Evolutionary conservation across 2,888 invertebrate genomes (phyloP), one percentile per base, ranked within the genome.

Genomic region (Notodonta dromedarius): DNA sequence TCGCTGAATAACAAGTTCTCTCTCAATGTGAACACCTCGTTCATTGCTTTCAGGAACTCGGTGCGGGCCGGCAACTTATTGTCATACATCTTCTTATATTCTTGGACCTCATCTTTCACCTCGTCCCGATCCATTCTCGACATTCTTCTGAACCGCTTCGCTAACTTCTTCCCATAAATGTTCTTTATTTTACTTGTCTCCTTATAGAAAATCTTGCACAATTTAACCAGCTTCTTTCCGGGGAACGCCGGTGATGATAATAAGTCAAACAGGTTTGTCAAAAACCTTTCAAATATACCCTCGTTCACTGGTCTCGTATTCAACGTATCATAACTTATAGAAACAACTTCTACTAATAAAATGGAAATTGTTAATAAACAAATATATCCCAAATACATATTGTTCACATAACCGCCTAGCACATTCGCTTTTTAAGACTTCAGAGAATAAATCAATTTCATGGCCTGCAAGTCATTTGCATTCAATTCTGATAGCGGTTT

Each of bases 221-320:
- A 87, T 56, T 64, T 79, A 14, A 60, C 60, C 2, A 90, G 54
- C 42, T 75, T 80, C 61, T 67, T 76, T 42, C 72, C 79, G 5
- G 82, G 75, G 58, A 84, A 83, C 5, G 59, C 62, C 2, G 63
- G 75, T 4, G 79, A 44, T 7, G 56, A 72, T 42, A 90, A 51
- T 12, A 84, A 50, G 46, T 81, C 73, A 1, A 90, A 61, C 9
- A 83, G 70, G 8, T 73, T 72, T 42, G 67, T 74, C 39, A 91
- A n/a, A 71, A 91, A 90, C 12, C 55, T 74, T 62, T 76, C 81
- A 57, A 91, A 91, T 48, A 86, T 82, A 6, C 79, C 83, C 51
- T 80, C 54, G 48, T 58, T 40, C 39, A 39, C 12, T 14, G 11
- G 24, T n/a, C 7, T 35, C 4, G 9, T 42, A 44, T 53, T 56